Evolutionary conservation across 2,113 vertebrate species (phyloP), one percentile per base, ranked within the genome.

Genomic region (Gorilla gorilla): DNA sequence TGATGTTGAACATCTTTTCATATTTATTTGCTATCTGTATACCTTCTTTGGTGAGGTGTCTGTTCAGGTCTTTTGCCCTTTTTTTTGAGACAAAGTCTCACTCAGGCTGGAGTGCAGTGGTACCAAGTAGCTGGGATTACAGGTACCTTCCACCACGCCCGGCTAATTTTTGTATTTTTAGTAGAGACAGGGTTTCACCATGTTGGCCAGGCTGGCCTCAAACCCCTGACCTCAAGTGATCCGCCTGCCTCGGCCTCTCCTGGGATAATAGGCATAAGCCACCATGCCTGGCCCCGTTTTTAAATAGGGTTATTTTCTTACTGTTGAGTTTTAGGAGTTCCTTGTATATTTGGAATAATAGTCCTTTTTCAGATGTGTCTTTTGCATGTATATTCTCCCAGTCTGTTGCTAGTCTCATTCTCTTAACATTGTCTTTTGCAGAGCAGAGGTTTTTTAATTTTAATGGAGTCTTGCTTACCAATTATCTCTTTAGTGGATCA

Each of bases 281-380:
- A 14, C 12, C 12, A 20, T 13, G 23, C 72, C 40, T 25, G 40
- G 23, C 72, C 23, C 3, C 61, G 14, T 32, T 64, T 64, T 64
- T 32, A 32, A 64, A 64, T 64, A 30, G 61, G 12, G 12, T 73
- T 64, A 50, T 27, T 90, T 89, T 79, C 35, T 93, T 81, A 76
- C 40, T 89, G 48, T 48, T 96, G 70, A 23, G 7, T 59, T 55
- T 81, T 32, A 79, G 57, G 27, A 92, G 94, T n/a, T 84, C 61
- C 92, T 55, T 73, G 10, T 61, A 23, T 91, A 32, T 94, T 83
- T 88, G 45, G 43, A 81, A 16, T 61, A 52, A 90, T 23, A 52
- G 22, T 52, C 7, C 32, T 88, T 73, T 70, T 35, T 66, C 72
- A 59, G 22, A 22, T 79, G 8, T 43, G 12, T 80, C 48, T 80